Base-by-base conservation (phyloP, 2,797 vertebrate genomes). In the Argyrosomus regius region DNA sequence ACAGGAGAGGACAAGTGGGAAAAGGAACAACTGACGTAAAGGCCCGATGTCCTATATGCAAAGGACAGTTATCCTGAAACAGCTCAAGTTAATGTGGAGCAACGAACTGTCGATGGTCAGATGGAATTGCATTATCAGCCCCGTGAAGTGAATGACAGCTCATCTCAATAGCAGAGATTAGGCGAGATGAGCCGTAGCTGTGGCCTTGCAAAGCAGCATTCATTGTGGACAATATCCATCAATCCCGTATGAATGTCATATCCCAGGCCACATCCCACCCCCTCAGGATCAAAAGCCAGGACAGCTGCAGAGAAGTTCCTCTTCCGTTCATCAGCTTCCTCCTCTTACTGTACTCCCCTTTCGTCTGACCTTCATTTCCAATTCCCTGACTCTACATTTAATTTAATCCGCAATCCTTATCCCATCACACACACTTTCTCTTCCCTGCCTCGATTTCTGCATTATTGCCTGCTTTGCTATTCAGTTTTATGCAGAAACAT, bases 141-240 rank as follows among this genome's bases (percentile, higher is more conserved):
- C 72, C 62, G n/a, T 35, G 6, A 54, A 48, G 71, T 69, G 49
- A 89, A 72, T 66, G 80, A 74, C 67, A 57, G 64, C 80, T 75
- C 70, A 31, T 78, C 57, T 78, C 72, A 56, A 49, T 50, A 49
- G 63, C 65, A 24, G 45, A 71, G 75, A 80, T 77, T 54, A 79
- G 62, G 11, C 39, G 8, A 45, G 73, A 72, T 49, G 60, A 73
- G 72, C 61, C 24, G 35, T 41, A 45, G 46, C 57, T 22, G 49
- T 18, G 43, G 78, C 62, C 76, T 76, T 8, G 75, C 53, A 46
- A 63, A 66, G 31, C 59, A 8, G 52, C 65, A 17, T 77, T 91
- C 59, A 24, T 90, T 84, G 48, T 17, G 73, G 78, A 88, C 72
- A 85, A 86, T 89, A 86, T 85, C 86, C 83, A 77, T 88, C 84